phyloP scores from a whole-genome alignment of 1,140 invertebrate genomes.

The Aphelinus atriplicis region DNA sequence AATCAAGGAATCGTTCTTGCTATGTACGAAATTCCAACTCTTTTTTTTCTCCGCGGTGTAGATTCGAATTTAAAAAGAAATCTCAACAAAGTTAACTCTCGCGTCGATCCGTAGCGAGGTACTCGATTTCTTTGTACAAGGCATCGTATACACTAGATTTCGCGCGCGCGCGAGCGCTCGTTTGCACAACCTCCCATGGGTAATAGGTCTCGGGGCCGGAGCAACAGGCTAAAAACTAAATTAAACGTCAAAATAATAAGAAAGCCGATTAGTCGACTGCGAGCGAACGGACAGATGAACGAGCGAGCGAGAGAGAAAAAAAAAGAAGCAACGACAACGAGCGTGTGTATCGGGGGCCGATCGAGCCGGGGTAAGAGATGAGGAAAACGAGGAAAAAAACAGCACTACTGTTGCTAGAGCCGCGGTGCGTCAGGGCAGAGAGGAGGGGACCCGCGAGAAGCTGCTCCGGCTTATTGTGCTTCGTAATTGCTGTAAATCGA shows the following conservation, averaged over 20 bases:
- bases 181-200: too few species aligned
- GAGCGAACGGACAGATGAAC: slow-evolving; percentile 40
- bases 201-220: not conserved
- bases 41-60: too few species aligned
- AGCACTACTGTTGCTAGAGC: slow-evolving; percentile 32
- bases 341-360: not conserved
- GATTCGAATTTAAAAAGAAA: too few species aligned
- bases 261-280: slow-evolving; percentile 37
- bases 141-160: too few species aligned
- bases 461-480: slow-evolving; percentile 44
- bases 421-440: not conserved
- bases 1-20: too few species aligned
- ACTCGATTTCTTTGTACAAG: too few species aligned
- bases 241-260: slow-evolving; percentile 33
- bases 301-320: not conserved
- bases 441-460: not conserved
- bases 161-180: too few species aligned
- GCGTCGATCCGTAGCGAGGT: too few species aligned
- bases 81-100: too few species aligned
- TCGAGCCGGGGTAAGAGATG: not conserved
- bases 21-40: too few species aligned
- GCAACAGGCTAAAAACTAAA: slow-evolving; percentile 22
- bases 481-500: slow-evolving; percentile 54
- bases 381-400: slow-evolving; percentile 35
- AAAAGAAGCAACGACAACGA: not conserved